Base-by-base conservation (phyloP, 1,140 invertebrate genomes). In the Neodiprion pinetum region DNA sequence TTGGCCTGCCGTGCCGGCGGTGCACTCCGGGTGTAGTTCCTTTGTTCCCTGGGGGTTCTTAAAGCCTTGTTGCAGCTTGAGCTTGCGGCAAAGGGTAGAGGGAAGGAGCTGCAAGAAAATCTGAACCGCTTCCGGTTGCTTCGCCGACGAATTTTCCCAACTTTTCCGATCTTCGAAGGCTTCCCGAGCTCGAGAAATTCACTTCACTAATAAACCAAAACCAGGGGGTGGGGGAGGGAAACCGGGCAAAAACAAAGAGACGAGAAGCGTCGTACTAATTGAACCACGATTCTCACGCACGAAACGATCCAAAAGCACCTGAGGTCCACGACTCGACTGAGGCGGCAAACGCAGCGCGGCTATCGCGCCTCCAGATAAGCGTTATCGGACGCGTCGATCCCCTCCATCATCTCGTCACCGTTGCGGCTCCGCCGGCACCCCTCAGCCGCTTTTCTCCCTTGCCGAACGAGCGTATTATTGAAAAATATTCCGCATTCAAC, bases 1-100 rank as follows among this genome's bases (percentile, higher is more conserved):
- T 87, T 79, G 75, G 72, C 70, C 76, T 77, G 77, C 28, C 76
- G 76, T 76, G 66, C 73, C 72, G 71, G 68, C 67, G 28, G 21
- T 47, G 53, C 11, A 61, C 5, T 61, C n/a, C 14, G 3, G 11
- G 53, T 61, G 53, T 61, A 61, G 53, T 61, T 61, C 53, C 53
- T 61, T 61, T 61, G 53, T 61, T 61, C 53, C 53, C n/a, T 12
- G 11, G 53, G 53, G 53, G 53, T 17, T 61, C 53, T 61, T 61
- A 61, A 61, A 61, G 53, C 53, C 53, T 17, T 61, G 53, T 61
- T 61, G 53, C 53, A 61, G 53, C 11, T 61, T 61, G 53, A 61
- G 53, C 53, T 61, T 17, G 53, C 4, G 53, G 53, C 9, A 61
- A 61, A 40, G 28, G 28, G 28, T 40, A 2, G 28, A 40, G 28